Evolutionary conservation across 2,888 invertebrate genomes (phyloP).

Genomic region (Dasypogon diadema): DNA sequence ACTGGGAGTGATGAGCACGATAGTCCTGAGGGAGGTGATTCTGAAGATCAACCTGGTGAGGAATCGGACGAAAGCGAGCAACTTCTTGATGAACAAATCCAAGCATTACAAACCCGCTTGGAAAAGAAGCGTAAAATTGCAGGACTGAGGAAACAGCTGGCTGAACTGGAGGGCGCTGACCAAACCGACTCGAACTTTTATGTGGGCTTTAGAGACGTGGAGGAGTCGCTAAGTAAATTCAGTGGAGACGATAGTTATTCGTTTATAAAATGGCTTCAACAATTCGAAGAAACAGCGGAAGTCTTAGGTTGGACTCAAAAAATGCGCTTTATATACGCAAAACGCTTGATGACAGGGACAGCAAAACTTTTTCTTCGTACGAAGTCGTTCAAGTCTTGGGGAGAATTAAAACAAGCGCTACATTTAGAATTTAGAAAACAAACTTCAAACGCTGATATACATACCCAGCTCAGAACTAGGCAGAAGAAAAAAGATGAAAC

Average conservation of each 20-base stretch:
- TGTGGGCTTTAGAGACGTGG: constrained; percentile 32
- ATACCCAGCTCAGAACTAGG: constrained; percentile 35
- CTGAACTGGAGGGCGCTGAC: too few species aligned
- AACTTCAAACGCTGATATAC: constrained; percentile 49
- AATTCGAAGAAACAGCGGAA: constrained; percentile 21
- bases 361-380: constrained; percentile 51
- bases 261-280: constrained; percentile 14
- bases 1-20: too few species aligned
- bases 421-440: constrained; percentile 38
- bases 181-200: too few species aligned
- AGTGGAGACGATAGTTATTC: constrained; percentile 17
- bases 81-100: too few species aligned
- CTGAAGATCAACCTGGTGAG: too few species aligned
- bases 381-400: constrained; percentile 27
- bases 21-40: too few species aligned
- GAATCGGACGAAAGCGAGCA: too few species aligned
- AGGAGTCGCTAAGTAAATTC: constrained; percentile 22
- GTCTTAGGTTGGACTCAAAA: not conserved
- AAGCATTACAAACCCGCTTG: too few species aligned
- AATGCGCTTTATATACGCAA: constrained; percentile 35
- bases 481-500: constrained; percentile 47
- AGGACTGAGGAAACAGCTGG: too few species aligned
- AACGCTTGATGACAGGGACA: too few species aligned
- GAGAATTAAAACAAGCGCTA: constrained; percentile 46
- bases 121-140: too few species aligned